Evolutionary conservation across 2,797 vertebrate species (phyloP).

Genomic region (Danio tinwini): DNA sequence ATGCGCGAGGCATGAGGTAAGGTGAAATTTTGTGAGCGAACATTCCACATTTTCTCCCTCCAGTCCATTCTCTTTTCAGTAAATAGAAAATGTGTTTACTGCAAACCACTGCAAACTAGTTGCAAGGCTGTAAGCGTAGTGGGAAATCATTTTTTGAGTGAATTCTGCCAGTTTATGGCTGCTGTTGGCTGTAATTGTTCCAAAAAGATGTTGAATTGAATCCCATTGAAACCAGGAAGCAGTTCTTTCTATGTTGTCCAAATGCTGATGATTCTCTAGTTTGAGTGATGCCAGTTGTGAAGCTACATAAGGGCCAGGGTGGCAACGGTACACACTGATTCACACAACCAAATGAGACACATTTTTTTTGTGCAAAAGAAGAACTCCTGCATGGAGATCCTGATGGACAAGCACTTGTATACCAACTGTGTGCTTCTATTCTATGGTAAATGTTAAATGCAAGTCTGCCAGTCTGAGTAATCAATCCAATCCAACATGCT

Average conservation of each 20-base stretch:
- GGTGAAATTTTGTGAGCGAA: slow-evolving; percentile 6
- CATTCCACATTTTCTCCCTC: slow-evolving; percentile 9
- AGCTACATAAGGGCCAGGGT: too few relatives aligned
- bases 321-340: too few relatives aligned
- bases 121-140: neutral
- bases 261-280: neutral
- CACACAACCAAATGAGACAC: too few relatives aligned
- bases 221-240: neutral
- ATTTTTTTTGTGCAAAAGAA: too few relatives aligned
- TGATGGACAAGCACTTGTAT: too few relatives aligned
- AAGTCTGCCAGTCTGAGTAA: too few relatives aligned
- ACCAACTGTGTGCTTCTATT: too few relatives aligned
- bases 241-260: neutral
- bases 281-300: neutral
- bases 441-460: too few relatives aligned
- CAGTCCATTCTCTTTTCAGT: neutral
- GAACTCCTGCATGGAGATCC: too few relatives aligned
- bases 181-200: neutral
- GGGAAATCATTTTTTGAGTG: neutral
- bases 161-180: neutral
- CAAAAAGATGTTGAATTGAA: neutral
- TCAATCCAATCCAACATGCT: too few relatives aligned
- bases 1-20: neutral
- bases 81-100: slow-evolving; percentile 16
- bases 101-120: neutral